Base-by-base conservation (phyloP, 2,888 invertebrate genomes). In the Isoperla grammatica region DNA sequence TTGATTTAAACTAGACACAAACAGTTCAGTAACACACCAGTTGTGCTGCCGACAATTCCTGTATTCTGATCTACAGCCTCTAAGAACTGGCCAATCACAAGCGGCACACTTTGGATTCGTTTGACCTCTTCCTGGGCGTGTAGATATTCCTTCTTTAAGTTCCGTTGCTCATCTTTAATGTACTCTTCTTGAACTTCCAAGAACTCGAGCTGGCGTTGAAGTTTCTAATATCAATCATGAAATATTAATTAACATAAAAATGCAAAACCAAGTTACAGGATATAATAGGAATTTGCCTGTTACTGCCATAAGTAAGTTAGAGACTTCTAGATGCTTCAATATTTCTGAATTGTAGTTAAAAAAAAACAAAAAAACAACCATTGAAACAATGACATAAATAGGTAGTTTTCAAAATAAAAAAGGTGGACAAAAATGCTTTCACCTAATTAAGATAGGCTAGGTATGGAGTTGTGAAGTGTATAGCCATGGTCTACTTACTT, bases 31-130 rank as follows among this genome's bases (percentile, higher is more conserved):
- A n/a, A n/a, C n/a, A n/a, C 65, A 80, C 81, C 82, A 39, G 98
- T 98, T 17, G 98, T 99, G 50, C 97, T 97, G 50, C 98, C 97
- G 63, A 99, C 98, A 75, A 99, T 99, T 63, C 98, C 99, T 65
- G 97, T 97, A 72, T 99, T 97, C 74, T 96, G 98, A 76, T 99
- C 99, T 39, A 99, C 97, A 62, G 99, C 98, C 78, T 99, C 99
- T 67, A 99, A 80, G 75, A 99, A 99, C 75, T 99, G 99, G 1
- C 99, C 99, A 73, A 99, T 99, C 0, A 99, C 98, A 57, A 99
- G 80, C 1, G 99, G 99, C 19, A 99, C 99, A 63, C 97, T 97
- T 73, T 99, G 98, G 71, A 99, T 99, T 45, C 98, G 85, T 74
- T 99, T 99, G 1, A 99, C 98, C 78, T 95, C 92, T 71, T 93